Percentiles rank a stretch among this genome's conserved stretches.
Conservation (phyloP, 64 coral and sea anemone genomes). For the Pocillopora verrucosa region DNA sequence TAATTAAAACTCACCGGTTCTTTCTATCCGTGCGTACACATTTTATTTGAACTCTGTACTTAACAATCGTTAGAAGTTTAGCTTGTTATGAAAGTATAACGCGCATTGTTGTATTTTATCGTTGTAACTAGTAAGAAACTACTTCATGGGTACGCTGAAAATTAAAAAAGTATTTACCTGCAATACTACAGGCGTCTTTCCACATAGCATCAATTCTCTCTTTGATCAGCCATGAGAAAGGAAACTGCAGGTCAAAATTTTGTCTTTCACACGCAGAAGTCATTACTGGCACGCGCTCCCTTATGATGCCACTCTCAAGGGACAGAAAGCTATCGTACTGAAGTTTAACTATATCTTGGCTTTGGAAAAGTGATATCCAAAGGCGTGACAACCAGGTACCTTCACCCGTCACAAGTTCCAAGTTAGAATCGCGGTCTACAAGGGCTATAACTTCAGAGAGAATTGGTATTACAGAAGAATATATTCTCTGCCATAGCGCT, state of each 20-base stretch:
- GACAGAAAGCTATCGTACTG: slow-evolving; percentile 68
- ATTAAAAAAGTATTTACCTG: slow-evolving; percentile 18
- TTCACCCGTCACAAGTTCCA: slow-evolving; percentile 53
- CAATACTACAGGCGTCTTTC: slow-evolving; percentile 39
- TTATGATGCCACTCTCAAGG: slow-evolving; percentile 40
- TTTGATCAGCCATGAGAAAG: slow-evolving; percentile 88
- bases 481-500: slow-evolving; percentile 84
- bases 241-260: slow-evolving; percentile 55
- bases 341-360: slow-evolving; percentile 26
- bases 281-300: slow-evolving; percentile 59
- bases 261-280: slow-evolving; percentile 53
- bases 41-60: no score
- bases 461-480: slow-evolving; percentile 72
- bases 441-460: slow-evolving; percentile 74
- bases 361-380: slow-evolving; percentile 42
- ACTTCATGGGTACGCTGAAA: not conserved
- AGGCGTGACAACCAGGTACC: slow-evolving; percentile 59
- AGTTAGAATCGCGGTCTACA: slow-evolving; percentile 70
- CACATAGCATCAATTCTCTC: slow-evolving; percentile 64
- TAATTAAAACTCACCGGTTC: no score
- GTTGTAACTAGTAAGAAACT: not conserved
- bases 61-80: no score
- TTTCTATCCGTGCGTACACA: no score
- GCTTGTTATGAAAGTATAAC: no score
- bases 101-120: no score